Base-by-base conservation (phyloP, 2,113 vertebrate species). In the Urocitellus parryii region DNA sequence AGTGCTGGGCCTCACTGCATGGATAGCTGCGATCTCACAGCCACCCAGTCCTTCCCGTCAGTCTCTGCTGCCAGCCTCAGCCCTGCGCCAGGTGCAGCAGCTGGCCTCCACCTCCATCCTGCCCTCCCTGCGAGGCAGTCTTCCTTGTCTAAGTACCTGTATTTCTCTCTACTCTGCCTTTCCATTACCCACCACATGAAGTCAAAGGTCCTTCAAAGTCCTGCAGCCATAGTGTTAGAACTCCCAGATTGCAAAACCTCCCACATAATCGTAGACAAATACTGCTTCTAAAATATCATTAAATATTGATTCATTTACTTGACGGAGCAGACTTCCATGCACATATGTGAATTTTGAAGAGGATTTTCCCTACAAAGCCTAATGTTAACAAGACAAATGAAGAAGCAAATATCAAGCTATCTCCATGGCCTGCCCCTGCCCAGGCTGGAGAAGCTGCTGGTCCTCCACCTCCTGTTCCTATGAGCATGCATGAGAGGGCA, bases 261-360 rank as follows among this genome's bases (percentile, higher is more conserved):
- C 56, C 72, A 25, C 56, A 79, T n/a, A 22, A 80, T 53, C 56
- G 56, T 53, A 82, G 42, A 32, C 42, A 94, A 96, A 88, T 22
- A 91, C 16, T 25, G 2, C 34, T 73, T 78, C 45, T 17, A 82
- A 88, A 70, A 68, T 45, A 56, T 4, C 56, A 74, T 94, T 73
- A 87, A 87, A 90, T 79, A 94, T 79, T 87, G 27, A 90, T 96
- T 83, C 20, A 48, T 63, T 87, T 63, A 88, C 53, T 92, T 83
- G 76, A 87, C 72, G 56, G 48, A 93, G 56, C 92, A 63, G 87
- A 68, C 20, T 25, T 34, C 39, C 51, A 61, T 34, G 58, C 17
- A 18, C n/a, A 65, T 16, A 56, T 37, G 53, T 42, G 56, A 92
- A 90, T 56, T 65, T 48, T 74, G 11, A 58, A 92, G 58, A 51